Evolutionary conservation across 2,113 vertebrate species (phyloP), one percentile per base, ranked within the genome.

Genomic region (Pituophis catenifer): DNA sequence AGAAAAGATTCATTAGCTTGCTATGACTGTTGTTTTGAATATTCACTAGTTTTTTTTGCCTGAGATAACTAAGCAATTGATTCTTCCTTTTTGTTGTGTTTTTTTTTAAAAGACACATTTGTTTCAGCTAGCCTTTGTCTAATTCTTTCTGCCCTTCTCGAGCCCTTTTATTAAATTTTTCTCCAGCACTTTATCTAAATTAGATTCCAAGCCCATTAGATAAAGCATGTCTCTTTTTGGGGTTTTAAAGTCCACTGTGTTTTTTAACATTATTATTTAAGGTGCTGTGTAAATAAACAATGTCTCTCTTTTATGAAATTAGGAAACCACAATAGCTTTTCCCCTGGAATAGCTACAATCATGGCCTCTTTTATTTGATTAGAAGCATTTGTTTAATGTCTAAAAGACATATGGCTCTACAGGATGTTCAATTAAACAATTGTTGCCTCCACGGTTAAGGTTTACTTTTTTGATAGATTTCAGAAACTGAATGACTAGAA

Each of bases 271-370:
- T 81, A 44, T 81, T 81, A 81, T 81, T 59, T 94, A 92, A 92
- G 96, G 88, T 87, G 92, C 86, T 91, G 94, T 96, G 53, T 88
- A 94, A 89, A 89, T 92, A 62, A 59, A 92, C 57, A 89, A 70
- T 75, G 33, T 5, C n/a, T 15, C 8, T 75, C 29, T 24, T 17
- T 6, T 89, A 91, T 5, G 52, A 50, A 59, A 93, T 97, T 91
- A 96, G 95, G 38, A 44, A 95, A 94, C 91, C 94, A 93, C 3
- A 91, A 48, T 44, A 94, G 90, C 93, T 96, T 52, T 3, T 3
- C 90, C 94, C 88, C 33, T 44, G 21, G 94, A 96, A 92, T 6
- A 70, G 59, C 19, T 94, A 21, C 55, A 94, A 52, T 65, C 59
- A 95, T 26, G 94, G 23, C 90, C 89, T 38, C 55, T 94, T 95